Conservation (phyloP, 2,113 vertebrate species). For the Halcyon senegalensis region DNA sequence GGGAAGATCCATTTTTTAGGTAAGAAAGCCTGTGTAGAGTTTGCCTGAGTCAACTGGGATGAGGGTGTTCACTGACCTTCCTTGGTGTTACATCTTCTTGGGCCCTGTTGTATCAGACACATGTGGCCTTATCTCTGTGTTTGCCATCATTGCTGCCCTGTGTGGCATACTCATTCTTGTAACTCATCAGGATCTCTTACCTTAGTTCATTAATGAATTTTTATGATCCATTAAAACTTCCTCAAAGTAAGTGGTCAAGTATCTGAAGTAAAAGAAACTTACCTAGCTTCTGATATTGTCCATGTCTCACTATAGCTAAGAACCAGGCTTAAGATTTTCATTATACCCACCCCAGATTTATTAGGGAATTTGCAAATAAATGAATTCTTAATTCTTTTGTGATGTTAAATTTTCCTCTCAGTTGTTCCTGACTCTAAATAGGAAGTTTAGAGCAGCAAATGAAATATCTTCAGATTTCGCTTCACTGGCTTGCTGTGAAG, state of each 20-base stretch:
- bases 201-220: background rate
- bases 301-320: background rate
- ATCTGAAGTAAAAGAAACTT: background rate
- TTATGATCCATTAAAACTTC: background rate
- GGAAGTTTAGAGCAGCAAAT: background rate
- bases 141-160: background rate
- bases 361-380: background rate
- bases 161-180: background rate
- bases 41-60: background rate
- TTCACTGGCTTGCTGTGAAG: background rate
- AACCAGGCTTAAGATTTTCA: background rate
- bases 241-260: background rate
- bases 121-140: fast-evolving
- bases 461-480: background rate
- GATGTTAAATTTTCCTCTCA: background rate
- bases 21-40: background rate
- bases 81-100: background rate
- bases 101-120: fast-evolving
- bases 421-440: background rate
- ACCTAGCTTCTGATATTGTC: background rate
- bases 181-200: background rate
- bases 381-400: background rate
- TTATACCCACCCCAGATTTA: background rate
- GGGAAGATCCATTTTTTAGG: background rate
- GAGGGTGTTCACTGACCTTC: background rate